phyloP scores from a whole-genome alignment of 2,113 vertebrate genomes.

The Zootoca vivipara region DNA sequence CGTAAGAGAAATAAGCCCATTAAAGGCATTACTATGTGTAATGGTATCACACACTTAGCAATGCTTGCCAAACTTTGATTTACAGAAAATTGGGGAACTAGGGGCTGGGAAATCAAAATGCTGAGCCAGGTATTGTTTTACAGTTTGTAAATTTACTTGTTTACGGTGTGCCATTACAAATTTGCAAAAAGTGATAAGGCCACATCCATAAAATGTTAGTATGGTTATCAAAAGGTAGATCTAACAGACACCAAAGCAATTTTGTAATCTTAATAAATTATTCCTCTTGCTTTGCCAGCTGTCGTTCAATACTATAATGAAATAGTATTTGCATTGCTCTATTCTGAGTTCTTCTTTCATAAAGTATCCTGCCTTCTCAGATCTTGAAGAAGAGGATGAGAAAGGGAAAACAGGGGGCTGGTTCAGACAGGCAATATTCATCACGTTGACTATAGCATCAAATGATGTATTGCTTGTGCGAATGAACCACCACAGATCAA shows the following conservation, averaged over 20 bases:
- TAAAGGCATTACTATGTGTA: slow-evolving; percentile 19
- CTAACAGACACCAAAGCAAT: not conserved
- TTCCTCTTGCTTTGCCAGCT: not conserved
- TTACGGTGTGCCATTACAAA: not conserved
- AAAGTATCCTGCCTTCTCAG: not conserved
- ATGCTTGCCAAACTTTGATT: slow-evolving; percentile 15
- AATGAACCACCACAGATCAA: too few relatives aligned
- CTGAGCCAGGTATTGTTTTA: slow-evolving; percentile 5
- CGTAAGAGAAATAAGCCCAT: slow-evolving; percentile 34
- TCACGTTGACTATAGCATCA: not conserved
- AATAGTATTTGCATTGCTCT: not conserved
- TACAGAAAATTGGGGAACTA: not conserved
- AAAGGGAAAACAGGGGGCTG: not conserved
- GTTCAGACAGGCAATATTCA: not conserved
- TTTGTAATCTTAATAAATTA: not conserved
- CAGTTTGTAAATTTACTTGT: not conserved
- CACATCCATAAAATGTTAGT: not conserved
- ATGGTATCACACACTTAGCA: slow-evolving; percentile 13
- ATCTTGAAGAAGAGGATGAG: not conserved
- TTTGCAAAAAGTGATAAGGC: not conserved
- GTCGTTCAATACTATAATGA: not conserved
- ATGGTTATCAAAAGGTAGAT: not conserved
- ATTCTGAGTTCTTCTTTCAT: not conserved
- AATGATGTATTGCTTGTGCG: not conserved
- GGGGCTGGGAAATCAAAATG: not conserved